These are phyloP conservation scores for Tetragonula clypearis DNA, from an alignment of 1,140 invertebrate species.

Conservation along the genomic window DNA sequence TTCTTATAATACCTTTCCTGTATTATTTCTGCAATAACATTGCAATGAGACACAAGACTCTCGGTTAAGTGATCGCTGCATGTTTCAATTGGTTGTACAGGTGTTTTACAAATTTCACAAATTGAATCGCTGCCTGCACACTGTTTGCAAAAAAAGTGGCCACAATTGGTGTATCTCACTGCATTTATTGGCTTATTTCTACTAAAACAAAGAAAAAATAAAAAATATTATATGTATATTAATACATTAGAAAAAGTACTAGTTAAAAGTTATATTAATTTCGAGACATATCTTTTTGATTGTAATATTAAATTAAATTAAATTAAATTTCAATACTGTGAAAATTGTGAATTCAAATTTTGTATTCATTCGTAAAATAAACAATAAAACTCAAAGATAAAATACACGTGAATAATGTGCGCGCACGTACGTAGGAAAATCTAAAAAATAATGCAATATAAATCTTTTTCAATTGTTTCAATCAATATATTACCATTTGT, in stretches of 20 bases:
- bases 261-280: not conserved
- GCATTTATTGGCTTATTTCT: conserved; percentile 59
- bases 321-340: not conserved
- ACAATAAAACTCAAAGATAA: not conserved
- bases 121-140: conserved; percentile 58
- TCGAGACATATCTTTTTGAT: conserved; percentile 20
- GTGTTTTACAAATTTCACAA: conserved; percentile 68
- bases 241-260: not conserved
- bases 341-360: not conserved
- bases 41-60: conserved; percentile 62
- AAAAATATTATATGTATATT: not conserved
- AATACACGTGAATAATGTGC: not conserved
- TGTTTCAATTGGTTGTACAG: conserved; percentile 66
- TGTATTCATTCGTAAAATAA: not conserved
- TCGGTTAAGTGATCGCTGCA: conserved; percentile 61
- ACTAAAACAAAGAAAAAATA: conserved; percentile 50
- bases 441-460: not conserved
- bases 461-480: conserved; percentile 1
- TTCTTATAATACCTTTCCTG: conserved; percentile 58
- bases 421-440: not conserved
- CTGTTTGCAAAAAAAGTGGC: conserved; percentile 71
- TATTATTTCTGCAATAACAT: conserved; percentile 65
- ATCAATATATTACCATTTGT: conserved; percentile 63
- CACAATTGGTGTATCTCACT: conserved; percentile 68
- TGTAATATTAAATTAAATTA: not conserved